A percentile compares a stretch with the other conserved stretches of the same genome.
Conservation (phyloP, 2,113 vertebrate species). For the Lota lota region DNA sequence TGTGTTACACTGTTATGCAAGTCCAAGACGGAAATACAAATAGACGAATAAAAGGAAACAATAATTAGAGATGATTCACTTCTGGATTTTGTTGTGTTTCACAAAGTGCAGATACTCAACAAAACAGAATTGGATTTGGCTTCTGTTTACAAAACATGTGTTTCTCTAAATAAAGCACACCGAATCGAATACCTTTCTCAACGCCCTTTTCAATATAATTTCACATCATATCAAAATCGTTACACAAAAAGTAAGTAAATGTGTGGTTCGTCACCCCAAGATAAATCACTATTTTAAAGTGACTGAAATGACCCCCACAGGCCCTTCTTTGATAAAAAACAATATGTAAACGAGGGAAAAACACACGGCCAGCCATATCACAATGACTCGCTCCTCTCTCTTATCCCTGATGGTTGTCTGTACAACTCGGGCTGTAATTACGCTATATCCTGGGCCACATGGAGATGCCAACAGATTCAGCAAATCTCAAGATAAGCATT, state of each 20-base stretch:
- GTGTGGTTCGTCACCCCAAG: too few species aligned
- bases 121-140: too few species aligned
- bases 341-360: slow-evolving; percentile 54
- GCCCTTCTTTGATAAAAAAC: slow-evolving; percentile 42
- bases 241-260: too few species aligned
- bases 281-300: slow-evolving; percentile 11
- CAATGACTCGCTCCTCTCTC: slow-evolving; percentile 55
- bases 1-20: slow-evolving; percentile 28
- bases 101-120: neutral
- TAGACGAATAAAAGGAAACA: neutral
- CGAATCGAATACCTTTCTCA: too few species aligned
- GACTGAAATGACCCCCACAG: slow-evolving; percentile 18
- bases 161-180: too few species aligned
- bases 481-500: slow-evolving; percentile 75
- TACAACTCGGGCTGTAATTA: slow-evolving; percentile 78
- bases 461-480: slow-evolving; percentile 82
- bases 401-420: slow-evolving; percentile 74
- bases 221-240: too few species aligned
- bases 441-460: slow-evolving; percentile 63
- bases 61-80: neutral
- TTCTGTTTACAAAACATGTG: too few species aligned
- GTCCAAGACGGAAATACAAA: neutral
- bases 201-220: too few species aligned
- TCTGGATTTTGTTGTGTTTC: neutral
- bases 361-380: slow-evolving; percentile 72